Base-by-base conservation (phyloP, 2,888 invertebrate genomes). In the Gymnocheta viridis region DNA sequence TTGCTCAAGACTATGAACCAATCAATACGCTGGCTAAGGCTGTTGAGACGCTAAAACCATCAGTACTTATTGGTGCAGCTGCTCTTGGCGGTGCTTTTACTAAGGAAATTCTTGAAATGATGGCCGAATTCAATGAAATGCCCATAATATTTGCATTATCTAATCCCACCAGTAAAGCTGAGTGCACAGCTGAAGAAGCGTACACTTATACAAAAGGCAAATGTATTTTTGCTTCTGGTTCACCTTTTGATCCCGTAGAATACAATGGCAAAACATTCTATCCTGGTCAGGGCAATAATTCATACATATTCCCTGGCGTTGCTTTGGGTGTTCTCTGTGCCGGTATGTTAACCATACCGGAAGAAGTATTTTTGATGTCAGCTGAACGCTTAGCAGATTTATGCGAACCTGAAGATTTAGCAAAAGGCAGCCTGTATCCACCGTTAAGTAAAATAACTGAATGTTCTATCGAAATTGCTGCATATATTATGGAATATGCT, bases 161-260 rank as follows among this genome's bases (percentile, higher is more conserved):
- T 91, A 99, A 99, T 93, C 99, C 99, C 73, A 99, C 99, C 73
- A 95, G 95, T 92, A 98, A 98, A 93, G 98, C 99, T 0, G 99
- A 99, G 93, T 99, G 99, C 91, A 99, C 99, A n/a, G 99, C 99
- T n/a, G 97, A 98, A 91, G 94, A 98, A 88, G 99, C 99, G 4
- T 99, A 99, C 92, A 94, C 92, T 49, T 92, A 95, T 89, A 98
- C 99, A 0, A 94, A 97, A 96, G 99, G 99, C 47, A 95, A 94
- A 83, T 96, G 96, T 72, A 94, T 99, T 84, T 99, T 99, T 93
- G 98, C 99, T 27, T 98, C 98, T 82, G 99, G 99, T 24, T 98
- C 98, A 29, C 99, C 99, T 14, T 99, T 99, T 93, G 94, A 95
- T 66, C 96, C 97, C 0, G 97, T 98, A 80, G 95, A 94, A 70